phyloP scores from a whole-genome alignment of 2,888 invertebrate genomes.

The Coleophora deauratella region DNA sequence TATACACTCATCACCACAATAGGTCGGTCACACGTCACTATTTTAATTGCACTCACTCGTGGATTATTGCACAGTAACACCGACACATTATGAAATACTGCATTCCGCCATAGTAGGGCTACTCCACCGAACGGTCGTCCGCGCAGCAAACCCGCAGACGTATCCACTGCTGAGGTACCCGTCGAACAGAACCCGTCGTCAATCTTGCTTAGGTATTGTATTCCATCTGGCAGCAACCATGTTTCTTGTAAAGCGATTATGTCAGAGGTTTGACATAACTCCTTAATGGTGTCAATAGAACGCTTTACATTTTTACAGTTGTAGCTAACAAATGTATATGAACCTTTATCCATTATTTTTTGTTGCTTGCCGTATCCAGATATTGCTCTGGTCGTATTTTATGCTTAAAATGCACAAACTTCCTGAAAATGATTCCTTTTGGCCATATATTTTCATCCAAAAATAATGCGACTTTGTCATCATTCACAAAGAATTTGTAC shows the following conservation, averaged over 20 bases:
- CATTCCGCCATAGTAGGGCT: conserved; percentile 12
- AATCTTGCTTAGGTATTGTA: conserved; percentile 5
- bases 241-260: conserved; percentile 12
- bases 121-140: conserved; percentile 15
- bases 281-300: conserved; percentile 5
- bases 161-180: conserved; percentile 10
- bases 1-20: conserved; percentile 15
- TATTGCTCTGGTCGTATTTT: not conserved
- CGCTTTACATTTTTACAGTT: conserved; percentile 13
- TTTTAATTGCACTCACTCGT: conserved; percentile 10
- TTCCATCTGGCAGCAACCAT: conserved; percentile 10
- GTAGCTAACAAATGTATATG: conserved; percentile 2
- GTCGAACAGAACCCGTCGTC: conserved; percentile 3
- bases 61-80: conserved; percentile 12
- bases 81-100: conserved; percentile 10
- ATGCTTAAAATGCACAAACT: conserved; percentile 12
- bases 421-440: conserved; percentile 12
- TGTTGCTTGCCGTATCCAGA: not conserved
- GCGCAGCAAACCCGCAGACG: conserved; percentile 9
- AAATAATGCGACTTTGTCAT: conserved; percentile 7
- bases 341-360: not conserved
- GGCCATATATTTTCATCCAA: conserved; percentile 15
- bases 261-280: conserved; percentile 2
- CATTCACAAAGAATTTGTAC: conserved; percentile 12
- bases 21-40: not conserved